Conservation (phyloP, 2,888 invertebrate genomes). For the Diabrotica balteata region DNA sequence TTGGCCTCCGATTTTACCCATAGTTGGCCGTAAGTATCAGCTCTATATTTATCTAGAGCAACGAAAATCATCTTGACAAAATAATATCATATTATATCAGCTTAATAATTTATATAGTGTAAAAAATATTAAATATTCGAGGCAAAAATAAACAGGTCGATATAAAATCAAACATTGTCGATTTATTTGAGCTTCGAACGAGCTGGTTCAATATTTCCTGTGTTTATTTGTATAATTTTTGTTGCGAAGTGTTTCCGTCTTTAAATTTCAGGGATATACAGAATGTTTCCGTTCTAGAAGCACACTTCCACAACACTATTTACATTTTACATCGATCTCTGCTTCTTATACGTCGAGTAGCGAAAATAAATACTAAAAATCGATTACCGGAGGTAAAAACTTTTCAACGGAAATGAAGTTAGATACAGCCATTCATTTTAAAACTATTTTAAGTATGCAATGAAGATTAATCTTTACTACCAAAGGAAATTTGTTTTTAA, state of each 20-base stretch:
- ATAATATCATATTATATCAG: too few species aligned
- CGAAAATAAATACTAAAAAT: slow-evolving; percentile 19
- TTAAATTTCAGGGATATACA: slow-evolving; percentile 24
- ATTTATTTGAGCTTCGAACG: background rate
- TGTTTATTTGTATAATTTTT: slow-evolving; percentile 47
- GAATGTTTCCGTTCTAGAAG: slow-evolving; percentile 25
- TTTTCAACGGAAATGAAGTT: slow-evolving; percentile 10
- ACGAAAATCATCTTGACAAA: too few species aligned
- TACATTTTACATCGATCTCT: slow-evolving; percentile 3
- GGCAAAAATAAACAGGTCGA: too few species aligned
- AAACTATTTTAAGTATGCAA: background rate
- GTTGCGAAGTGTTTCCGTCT: slow-evolving; percentile 39
- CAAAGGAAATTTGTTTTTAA: slow-evolving; percentile 8
- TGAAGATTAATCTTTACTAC: slow-evolving; percentile 6
- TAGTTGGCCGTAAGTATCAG: too few species aligned
- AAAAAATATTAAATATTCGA: too few species aligned
- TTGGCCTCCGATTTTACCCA: too few species aligned
- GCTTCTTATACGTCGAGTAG: background rate
- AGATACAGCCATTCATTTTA: slow-evolving; percentile 3
- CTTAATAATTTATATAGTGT: too few species aligned
- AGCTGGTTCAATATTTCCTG: slow-evolving; percentile 39
- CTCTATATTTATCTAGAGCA: too few species aligned
- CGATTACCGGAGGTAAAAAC: slow-evolving; percentile 4
- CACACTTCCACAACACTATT: slow-evolving; percentile 12
- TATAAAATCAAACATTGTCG: too few species aligned